Percentiles rank a stretch among this genome's conserved stretches.
Conservation (phyloP, 2,797 vertebrate species). For the Sciurus vulgaris region DNA sequence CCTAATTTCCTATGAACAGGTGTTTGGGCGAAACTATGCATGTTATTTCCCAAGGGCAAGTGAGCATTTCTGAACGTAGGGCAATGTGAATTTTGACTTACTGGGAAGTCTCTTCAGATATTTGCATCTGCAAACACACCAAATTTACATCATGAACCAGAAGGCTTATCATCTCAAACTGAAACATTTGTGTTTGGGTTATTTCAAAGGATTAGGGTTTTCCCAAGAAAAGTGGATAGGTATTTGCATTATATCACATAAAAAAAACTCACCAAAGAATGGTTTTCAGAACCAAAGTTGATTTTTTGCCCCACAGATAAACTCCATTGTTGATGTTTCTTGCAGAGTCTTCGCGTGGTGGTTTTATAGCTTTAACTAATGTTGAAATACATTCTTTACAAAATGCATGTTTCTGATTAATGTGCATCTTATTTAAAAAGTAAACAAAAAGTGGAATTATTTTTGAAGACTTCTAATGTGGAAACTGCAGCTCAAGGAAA, state of each 20-base stretch:
- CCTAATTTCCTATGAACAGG: neutral
- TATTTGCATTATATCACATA: neutral
- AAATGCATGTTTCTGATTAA: slow-evolving; percentile 14
- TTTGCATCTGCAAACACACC: neutral
- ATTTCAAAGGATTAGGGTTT: neutral
- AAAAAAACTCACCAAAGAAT: neutral
- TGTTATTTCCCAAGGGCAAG: neutral
- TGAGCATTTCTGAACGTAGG: neutral
- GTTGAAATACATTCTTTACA: neutral
- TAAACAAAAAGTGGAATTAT: slow-evolving; percentile 3
- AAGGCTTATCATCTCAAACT: neutral
- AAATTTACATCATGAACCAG: neutral
- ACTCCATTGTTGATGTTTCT: neutral
- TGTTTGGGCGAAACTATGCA: neutral
- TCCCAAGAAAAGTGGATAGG: neutral
- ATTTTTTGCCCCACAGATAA: neutral
- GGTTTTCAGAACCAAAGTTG: neutral
- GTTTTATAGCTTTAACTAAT: slow-evolving; percentile 4
- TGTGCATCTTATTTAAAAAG: neutral
- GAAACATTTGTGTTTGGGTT: neutral
- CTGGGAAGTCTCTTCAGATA: neutral
- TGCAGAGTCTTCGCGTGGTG: neutral
- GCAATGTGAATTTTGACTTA: neutral
- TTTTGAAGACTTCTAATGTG: neutral
- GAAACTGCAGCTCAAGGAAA: neutral